Percentiles rank a stretch among this genome's conserved stretches.
phyloP scores from a whole-genome alignment of 2,113 vertebrate genomes.

The Brachyhypopomus gauderio region DNA sequence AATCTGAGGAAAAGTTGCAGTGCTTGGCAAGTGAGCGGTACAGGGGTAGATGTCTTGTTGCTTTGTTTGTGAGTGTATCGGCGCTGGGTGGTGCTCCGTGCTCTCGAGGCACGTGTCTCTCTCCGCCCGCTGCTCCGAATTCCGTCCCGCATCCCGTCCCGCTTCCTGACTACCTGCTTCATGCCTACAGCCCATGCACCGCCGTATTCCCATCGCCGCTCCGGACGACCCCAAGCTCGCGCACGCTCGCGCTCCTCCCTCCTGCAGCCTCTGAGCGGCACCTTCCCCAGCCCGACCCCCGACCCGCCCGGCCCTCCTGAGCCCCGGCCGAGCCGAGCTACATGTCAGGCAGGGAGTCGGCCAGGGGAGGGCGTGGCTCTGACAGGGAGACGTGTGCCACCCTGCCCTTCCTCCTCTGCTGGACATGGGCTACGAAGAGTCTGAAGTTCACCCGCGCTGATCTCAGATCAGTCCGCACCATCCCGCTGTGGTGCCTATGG shows the following conservation, averaged over 20 bases:
- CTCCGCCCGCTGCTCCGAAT: neutral
- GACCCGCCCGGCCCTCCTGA: neutral
- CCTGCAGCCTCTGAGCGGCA: too few relatives aligned
- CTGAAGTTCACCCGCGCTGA: neutral
- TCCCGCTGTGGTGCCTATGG: neutral
- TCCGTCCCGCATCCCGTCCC: neutral
- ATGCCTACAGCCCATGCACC: conserved; percentile 10
- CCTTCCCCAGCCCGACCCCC: too few relatives aligned
- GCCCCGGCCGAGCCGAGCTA: conserved; percentile 3
- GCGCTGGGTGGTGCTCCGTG: neutral
- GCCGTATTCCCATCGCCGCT: neutral
- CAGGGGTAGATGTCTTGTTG: neutral
- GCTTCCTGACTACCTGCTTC: conserved; percentile 17
- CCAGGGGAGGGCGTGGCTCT: too few relatives aligned
- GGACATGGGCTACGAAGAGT: neutral
- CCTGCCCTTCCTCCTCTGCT: neutral
- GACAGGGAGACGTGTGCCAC: too few relatives aligned
- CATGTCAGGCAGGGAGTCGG: too few relatives aligned
- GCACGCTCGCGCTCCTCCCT: neutral
- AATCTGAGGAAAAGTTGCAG: conserved; percentile 43
- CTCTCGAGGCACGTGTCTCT: neutral
- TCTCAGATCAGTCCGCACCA: neutral
- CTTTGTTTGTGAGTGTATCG: conserved; percentile 15
- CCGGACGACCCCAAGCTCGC: too few relatives aligned
- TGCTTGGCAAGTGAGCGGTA: conserved; percentile 37